phyloP scores from a whole-genome alignment of 2,888 invertebrate species.

The Nematopogon swammerdamellus region DNA sequence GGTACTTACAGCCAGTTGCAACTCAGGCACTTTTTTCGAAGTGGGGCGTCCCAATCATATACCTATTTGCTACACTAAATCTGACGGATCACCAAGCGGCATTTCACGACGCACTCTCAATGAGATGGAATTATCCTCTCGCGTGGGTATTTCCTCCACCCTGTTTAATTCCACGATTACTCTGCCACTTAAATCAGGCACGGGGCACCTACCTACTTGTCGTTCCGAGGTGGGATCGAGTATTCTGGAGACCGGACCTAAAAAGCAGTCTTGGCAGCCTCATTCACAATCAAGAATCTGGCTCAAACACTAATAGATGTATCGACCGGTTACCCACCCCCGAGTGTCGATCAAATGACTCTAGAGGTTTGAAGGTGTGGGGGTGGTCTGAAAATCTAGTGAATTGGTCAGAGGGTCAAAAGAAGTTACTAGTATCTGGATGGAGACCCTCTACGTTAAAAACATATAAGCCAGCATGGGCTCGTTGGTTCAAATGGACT shows the following conservation, averaged over 20 bases:
- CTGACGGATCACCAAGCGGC: neutral
- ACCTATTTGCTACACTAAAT: slow-evolving; percentile 9
- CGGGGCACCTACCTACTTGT: slow-evolving; percentile 9
- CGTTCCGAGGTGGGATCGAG: slow-evolving; percentile 13
- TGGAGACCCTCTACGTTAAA: too few relatives aligned
- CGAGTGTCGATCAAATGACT: neutral
- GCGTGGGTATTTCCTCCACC: slow-evolving; percentile 21
- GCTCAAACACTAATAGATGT: slow-evolving; percentile 7
- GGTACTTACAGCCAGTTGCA: slow-evolving; percentile 10
- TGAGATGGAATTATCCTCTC: slow-evolving; percentile 11
- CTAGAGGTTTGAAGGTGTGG: neutral
- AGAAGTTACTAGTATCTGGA: too few relatives aligned
- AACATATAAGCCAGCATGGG: too few relatives aligned
- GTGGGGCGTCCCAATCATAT: slow-evolving; percentile 11
- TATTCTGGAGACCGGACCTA: slow-evolving; percentile 16
- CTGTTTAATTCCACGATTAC: slow-evolving; percentile 12
- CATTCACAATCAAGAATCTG: slow-evolving; percentile 6
- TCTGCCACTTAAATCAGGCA: slow-evolving; percentile 12
- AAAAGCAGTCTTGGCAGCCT: slow-evolving; percentile 5
- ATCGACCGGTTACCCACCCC: slow-evolving; percentile 2
- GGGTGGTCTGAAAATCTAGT: neutral
- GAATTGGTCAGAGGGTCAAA: too few relatives aligned
- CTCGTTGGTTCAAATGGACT: too few relatives aligned
- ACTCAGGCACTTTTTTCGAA: slow-evolving; percentile 8
- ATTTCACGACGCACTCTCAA: slow-evolving; percentile 15